Conservation (phyloP, 2,888 invertebrate species). For the Leptura quadrifasciata region DNA sequence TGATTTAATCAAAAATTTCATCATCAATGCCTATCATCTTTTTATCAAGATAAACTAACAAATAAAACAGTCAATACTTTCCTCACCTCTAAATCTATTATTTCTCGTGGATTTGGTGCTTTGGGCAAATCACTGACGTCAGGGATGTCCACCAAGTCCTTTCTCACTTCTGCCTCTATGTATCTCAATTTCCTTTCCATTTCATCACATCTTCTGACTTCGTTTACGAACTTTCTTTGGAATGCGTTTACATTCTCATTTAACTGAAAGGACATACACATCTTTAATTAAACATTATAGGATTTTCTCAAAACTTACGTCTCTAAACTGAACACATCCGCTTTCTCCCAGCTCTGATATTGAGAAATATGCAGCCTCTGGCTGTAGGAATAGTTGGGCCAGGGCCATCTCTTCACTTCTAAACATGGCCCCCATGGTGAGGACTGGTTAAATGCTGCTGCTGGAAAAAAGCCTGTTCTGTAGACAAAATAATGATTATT, state of each 20-base stretch:
- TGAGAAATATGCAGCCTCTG: slow-evolving; percentile 95
- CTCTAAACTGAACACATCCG: slow-evolving; percentile 95
- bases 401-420: slow-evolving; percentile 93
- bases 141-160: slow-evolving; percentile 87
- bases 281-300: not conserved
- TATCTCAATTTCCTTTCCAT: slow-evolving; percentile 92
- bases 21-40: too few species aligned
- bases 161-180: slow-evolving; percentile 90
- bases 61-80: not conserved
- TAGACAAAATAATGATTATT: not conserved
- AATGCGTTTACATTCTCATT: slow-evolving; percentile 91
- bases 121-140: slow-evolving; percentile 85
- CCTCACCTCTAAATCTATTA: slow-evolving; percentile 82
- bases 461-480: slow-evolving; percentile 18
- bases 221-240: slow-evolving; percentile 93
- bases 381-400: slow-evolving; percentile 96
- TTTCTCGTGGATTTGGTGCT: slow-evolving; percentile 68
- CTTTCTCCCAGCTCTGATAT: slow-evolving; percentile 96
- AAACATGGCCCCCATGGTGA: slow-evolving; percentile 78
- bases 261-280: slow-evolving; percentile 76
- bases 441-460: slow-evolving; percentile 4
- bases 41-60: too few species aligned
- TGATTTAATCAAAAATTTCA: too few species aligned
- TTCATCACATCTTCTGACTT: slow-evolving; percentile 93
- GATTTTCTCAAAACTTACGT: slow-evolving; percentile 78